Conservation (phyloP, 2,113 vertebrate species). For the Tetrao urogallus region DNA sequence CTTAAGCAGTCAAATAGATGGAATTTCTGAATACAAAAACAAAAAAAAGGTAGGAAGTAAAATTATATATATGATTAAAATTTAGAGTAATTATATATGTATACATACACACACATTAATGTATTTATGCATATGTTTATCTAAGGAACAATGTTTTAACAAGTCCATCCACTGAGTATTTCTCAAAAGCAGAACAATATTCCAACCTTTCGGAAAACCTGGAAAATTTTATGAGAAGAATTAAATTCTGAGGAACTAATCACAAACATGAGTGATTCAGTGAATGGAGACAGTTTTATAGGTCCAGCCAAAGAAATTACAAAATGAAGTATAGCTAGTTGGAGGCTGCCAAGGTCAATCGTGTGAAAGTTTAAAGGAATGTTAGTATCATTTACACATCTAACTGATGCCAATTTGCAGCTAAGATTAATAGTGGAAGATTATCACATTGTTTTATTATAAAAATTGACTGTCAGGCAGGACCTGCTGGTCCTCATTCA, state of each 20-base stretch:
- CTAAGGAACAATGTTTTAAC: background rate
- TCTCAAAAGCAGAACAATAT: background rate
- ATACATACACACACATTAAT: background rate
- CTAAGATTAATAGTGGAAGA: background rate
- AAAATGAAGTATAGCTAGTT: background rate
- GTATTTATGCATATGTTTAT: background rate
- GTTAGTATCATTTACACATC: background rate
- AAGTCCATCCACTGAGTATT: background rate
- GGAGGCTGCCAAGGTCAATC: background rate
- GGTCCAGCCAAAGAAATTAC: background rate
- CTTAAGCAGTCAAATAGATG: background rate
- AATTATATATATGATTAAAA: background rate
- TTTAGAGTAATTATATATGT: background rate
- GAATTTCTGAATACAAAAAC: background rate
- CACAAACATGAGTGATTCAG: background rate
- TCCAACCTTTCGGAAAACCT: background rate
- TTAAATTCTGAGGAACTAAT: background rate
- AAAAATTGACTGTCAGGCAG: background rate
- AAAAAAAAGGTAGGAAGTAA: background rate
- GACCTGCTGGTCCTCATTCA: background rate
- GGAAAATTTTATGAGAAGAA: background rate
- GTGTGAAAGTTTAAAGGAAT: background rate
- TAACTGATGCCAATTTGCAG: background rate
- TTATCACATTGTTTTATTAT: background rate
- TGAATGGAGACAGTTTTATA: background rate